Evolutionary conservation across 2,113 vertebrate genomes (phyloP).

Genomic region (Charina bottae): DNA sequence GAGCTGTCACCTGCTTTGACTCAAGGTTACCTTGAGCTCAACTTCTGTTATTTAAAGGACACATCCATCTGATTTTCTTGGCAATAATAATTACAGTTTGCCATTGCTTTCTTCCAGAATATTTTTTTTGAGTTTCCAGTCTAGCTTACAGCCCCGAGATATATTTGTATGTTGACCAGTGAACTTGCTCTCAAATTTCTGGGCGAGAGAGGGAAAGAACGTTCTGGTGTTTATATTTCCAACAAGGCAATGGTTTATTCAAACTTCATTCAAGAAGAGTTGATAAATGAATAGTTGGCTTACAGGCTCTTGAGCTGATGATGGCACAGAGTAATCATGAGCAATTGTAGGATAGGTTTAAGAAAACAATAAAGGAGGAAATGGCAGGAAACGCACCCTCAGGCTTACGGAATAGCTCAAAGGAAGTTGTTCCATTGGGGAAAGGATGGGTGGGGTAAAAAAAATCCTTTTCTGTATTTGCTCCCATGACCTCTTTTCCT

Average conservation of each 20-base stretch:
- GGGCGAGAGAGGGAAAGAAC: not conserved
- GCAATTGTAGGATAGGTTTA: not conserved
- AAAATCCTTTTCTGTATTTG: not conserved
- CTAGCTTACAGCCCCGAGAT: not conserved
- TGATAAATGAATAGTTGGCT: not conserved
- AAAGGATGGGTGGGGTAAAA: not conserved
- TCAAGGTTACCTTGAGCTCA: too few species aligned
- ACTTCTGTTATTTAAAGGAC: too few species aligned
- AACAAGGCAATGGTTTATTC: not conserved
- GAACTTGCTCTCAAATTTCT: not conserved
- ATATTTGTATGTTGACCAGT: not conserved
- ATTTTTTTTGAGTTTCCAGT: not conserved
- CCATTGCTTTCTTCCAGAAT: not conserved
- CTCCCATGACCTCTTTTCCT: not conserved
- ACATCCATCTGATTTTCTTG: not conserved
- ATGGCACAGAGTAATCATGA: not conserved
- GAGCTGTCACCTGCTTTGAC: not conserved
- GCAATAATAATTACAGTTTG: too few species aligned
- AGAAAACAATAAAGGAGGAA: not conserved
- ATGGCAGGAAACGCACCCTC: not conserved
- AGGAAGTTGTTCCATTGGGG: not conserved
- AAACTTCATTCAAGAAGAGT: not conserved
- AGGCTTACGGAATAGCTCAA: not conserved
- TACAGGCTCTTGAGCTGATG: not conserved
- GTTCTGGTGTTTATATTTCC: not conserved